phyloP scores from a whole-genome alignment of 1,140 invertebrate species.

The Ips nitidus region DNA sequence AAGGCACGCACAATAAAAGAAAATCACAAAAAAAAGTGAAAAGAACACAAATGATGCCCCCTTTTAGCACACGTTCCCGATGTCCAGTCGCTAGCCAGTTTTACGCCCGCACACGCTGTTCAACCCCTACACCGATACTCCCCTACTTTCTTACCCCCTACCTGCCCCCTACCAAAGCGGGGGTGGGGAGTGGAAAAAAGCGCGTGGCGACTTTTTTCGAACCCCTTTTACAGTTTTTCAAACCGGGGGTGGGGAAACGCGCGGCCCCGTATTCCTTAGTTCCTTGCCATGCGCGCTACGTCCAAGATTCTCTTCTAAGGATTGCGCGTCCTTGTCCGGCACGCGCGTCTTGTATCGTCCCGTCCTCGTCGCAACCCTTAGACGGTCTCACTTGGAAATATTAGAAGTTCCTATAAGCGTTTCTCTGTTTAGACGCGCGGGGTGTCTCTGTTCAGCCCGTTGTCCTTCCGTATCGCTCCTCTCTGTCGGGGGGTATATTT shows the following conservation, averaged over 20 bases:
- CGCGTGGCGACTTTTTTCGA: constrained; percentile 43
- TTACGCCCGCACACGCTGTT: constrained; percentile 29
- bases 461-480: constrained; percentile 43
- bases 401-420: constrained; percentile 43
- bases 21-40: background rate
- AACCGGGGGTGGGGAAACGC: constrained; percentile 43
- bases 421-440: constrained; percentile 37
- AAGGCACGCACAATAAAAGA: too few relatives aligned
- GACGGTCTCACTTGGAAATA: constrained; percentile 41
- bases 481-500: constrained; percentile 42
- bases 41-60: background rate
- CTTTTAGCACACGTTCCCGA: constrained; percentile 9
- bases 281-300: constrained; percentile 44
- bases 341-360: constrained; percentile 44
- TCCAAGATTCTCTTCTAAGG: constrained; percentile 52
- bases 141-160: constrained; percentile 37
- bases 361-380: constrained; percentile 46
- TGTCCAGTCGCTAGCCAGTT: constrained; percentile 19
- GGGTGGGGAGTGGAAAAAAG: constrained; percentile 44
- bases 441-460: constrained; percentile 41
- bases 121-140: constrained; percentile 27
- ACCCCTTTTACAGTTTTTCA: constrained; percentile 38
- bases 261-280: constrained; percentile 45
- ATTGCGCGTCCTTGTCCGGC: constrained; percentile 39
- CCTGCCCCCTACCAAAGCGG: constrained; percentile 26